Evolutionary conservation across 2,888 invertebrate genomes (phyloP), one percentile per base, ranked within the genome.

Genomic region (Disparrhopalites patrizii): DNA sequence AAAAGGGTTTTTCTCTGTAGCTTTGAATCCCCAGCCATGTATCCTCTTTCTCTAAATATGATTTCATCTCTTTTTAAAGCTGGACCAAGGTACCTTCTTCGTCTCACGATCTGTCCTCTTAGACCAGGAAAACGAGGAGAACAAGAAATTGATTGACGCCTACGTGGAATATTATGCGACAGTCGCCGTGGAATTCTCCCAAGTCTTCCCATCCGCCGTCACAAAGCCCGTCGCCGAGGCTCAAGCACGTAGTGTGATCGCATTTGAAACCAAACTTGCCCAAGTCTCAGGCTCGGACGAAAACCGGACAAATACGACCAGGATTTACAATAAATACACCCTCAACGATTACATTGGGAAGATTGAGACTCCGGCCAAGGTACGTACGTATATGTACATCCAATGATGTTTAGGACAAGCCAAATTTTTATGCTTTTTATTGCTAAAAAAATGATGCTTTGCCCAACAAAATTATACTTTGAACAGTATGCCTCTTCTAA

Each of bases 251-350:
- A 62, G 62, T 7, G 57, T 74, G 3, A 66, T 74, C 10, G 33
- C 56, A 8, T 69, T 74, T 36, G 74, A 74, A 61, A 65, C 50
- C 7, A 38, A 43, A 52, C 50, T 74, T 27, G 74, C 74, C 2
- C 62, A 65, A n/a, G 64, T 68, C n/a, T 66, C 73, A 1, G 60
- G 67, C 18, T 60, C 66, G 8, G 69, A 69, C 47, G 73, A 72
- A 60, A 69, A 68, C 13, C 61, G 74, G 5, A 65, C 67, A 20
- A 66, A 72, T 47, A 66, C 65, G n/a, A 64, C 68, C 1, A 38
- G 68, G 20, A 69, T 71, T 60, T 74, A 73, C 64, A 70, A 74
- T 56, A 64, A 62, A 2, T n/a, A n/a, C n/a, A n/a, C n/a, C n/a
- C n/a, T n/a, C n/a, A n/a, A n/a, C n/a, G n/a, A n/a, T n/a, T n/a